phyloP scores from a whole-genome alignment of 1,140 invertebrate genomes.

The Aphidius ervi region DNA sequence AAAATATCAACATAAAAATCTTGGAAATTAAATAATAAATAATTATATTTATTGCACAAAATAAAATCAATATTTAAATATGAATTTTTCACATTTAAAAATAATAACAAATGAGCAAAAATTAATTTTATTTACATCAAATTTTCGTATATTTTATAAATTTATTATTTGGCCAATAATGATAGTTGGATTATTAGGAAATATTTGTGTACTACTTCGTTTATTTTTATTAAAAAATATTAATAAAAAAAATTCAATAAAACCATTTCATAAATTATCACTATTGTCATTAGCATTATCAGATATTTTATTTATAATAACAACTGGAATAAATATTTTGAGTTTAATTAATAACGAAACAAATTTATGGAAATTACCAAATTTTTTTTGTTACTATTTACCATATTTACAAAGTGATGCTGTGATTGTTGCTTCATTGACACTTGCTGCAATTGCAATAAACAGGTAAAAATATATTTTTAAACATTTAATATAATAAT shows the following conservation, averaged over 20 bases:
- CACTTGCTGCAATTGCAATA: constrained; percentile 54
- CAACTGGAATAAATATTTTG: constrained; percentile 30
- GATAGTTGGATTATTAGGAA: constrained; percentile 27
- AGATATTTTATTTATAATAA: constrained; percentile 27
- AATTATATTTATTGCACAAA: no score
- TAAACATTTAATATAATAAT: no score
- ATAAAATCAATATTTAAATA: background rate
- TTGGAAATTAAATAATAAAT: no score
- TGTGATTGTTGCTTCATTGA: constrained; percentile 51
- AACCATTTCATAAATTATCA: constrained; percentile 29
- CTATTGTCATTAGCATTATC: constrained; percentile 32
- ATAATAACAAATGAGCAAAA: background rate
- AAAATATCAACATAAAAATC: no score
- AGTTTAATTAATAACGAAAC: constrained; percentile 14
- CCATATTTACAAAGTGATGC: constrained; percentile 53
- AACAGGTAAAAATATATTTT: constrained; percentile 29
- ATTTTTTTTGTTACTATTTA: constrained; percentile 44
- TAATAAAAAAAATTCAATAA: constrained; percentile 23
- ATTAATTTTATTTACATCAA: constrained; percentile 5
- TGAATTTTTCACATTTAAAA: background rate
- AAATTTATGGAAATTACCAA: constrained; percentile 30
- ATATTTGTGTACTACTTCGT: constrained; percentile 28
- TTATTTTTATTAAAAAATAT: constrained; percentile 21
- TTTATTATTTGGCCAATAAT: constrained; percentile 32
- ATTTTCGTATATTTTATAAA: constrained; percentile 24